Conservation (phyloP, 1,140 invertebrate genomes). For the Limonius californicus region DNA sequence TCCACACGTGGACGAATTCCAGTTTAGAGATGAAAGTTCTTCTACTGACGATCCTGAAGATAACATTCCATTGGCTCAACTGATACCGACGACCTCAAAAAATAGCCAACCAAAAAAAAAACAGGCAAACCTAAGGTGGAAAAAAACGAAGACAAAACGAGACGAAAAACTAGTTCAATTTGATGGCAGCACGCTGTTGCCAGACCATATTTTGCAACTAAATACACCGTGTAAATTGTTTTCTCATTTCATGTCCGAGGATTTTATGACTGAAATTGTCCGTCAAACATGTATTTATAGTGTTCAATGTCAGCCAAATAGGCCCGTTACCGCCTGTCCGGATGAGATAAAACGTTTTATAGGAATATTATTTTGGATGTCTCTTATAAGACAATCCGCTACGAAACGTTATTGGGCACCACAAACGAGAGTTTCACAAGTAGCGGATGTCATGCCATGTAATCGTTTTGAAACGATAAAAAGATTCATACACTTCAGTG, state of each 20-base stretch:
- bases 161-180: no score
- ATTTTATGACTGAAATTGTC: constrained; percentile 22
- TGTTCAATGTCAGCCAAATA: constrained; percentile 20
- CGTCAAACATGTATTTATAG: constrained; percentile 22
- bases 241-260: constrained; percentile 25
- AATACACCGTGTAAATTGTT: constrained; percentile 26
- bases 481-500: constrained; percentile 36
- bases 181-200: neutral
- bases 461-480: constrained; percentile 38
- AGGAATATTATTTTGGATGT: neutral
- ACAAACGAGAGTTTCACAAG: constrained; percentile 2
- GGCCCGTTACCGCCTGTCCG: constrained; percentile 26
- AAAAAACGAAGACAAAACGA: no score
- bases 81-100: no score
- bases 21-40: no score
- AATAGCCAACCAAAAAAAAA: no score
- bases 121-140: no score
- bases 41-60: no score
- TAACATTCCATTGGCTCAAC: no score
- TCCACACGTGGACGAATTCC: no score
- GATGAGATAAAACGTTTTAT: constrained; percentile 13
- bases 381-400: neutral
- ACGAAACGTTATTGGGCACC: neutral
- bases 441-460: constrained; percentile 22
- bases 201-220: constrained; percentile 15